Percentiles rank a stretch among this genome's conserved stretches.
Conservation (phyloP, 2,888 invertebrate species). For the Alentia gelatinosa region DNA sequence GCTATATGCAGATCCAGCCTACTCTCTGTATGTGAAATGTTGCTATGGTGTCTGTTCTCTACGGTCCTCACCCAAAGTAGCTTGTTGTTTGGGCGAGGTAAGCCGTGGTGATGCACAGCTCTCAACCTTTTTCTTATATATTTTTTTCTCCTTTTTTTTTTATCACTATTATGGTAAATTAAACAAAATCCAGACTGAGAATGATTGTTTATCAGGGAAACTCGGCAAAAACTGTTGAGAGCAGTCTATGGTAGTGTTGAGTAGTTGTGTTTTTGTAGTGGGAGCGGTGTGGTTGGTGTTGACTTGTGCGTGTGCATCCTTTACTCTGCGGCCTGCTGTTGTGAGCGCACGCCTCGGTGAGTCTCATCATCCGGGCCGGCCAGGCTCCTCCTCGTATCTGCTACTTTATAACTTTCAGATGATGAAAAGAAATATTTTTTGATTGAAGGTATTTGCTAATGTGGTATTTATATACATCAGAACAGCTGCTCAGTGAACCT, state of each 20-base stretch:
- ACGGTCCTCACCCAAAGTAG: neutral
- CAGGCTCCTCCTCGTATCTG: constrained; percentile 45
- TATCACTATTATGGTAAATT: constrained; percentile 11
- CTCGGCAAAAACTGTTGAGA: constrained; percentile 38
- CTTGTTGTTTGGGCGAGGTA: constrained; percentile 35
- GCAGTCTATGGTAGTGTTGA: constrained; percentile 41
- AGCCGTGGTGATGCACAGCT: neutral
- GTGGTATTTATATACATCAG: constrained; percentile 56
- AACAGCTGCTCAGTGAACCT: constrained; percentile 55
- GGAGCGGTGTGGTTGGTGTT: constrained; percentile 20
- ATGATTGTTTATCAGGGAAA: constrained; percentile 50
- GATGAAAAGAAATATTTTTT: constrained; percentile 51
- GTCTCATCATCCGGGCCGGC: neutral
- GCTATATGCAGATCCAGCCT: constrained; percentile 84
- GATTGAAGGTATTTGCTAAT: constrained; percentile 54
- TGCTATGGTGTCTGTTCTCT: constrained; percentile 21
- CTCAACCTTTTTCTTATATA: no score
- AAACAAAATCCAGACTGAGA: neutral
- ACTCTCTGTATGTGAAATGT: constrained; percentile 44
- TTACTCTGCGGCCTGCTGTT: constrained; percentile 36
- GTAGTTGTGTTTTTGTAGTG: constrained; percentile 34
- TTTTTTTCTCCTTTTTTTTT: no score
- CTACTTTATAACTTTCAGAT: constrained; percentile 52
- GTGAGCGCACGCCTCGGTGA: neutral
- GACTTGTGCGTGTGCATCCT: neutral